Conservation (phyloP, 2,888 invertebrate species). For the Pristionchus mayeri region DNA sequence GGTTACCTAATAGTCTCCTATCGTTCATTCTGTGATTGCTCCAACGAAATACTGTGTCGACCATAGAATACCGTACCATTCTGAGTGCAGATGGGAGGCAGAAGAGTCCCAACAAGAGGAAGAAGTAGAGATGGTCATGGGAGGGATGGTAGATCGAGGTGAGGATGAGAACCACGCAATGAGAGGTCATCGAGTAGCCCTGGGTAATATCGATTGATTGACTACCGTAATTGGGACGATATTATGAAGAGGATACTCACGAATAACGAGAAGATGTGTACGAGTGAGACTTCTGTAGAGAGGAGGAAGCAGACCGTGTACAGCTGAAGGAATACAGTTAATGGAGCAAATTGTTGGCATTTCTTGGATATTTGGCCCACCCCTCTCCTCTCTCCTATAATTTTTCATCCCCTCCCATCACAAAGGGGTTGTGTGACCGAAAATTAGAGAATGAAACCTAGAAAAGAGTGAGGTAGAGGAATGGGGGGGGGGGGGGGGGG, state of each 20-base stretch:
- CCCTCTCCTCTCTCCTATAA: too few relatives aligned
- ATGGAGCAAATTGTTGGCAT: too few relatives aligned
- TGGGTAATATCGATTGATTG: constrained; percentile 44
- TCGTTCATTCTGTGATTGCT: neutral
- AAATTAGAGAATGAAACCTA: too few relatives aligned
- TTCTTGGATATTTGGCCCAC: too few relatives aligned
- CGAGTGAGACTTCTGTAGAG: constrained; percentile 77
- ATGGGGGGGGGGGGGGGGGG: too few relatives aligned
- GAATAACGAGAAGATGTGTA: constrained; percentile 78
- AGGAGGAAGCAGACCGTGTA: constrained; percentile 76
- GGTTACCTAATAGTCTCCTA: neutral
- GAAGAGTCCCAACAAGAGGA: constrained; percentile 77
- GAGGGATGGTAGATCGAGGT: constrained; percentile 78
- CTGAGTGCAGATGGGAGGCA: constrained; percentile 78
- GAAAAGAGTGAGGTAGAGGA: too few relatives aligned
- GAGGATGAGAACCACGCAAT: constrained; percentile 78
- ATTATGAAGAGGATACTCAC: constrained; percentile 70
- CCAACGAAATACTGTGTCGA: too few relatives aligned
- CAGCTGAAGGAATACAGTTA: constrained; percentile 53
- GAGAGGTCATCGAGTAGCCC: constrained; percentile 79
- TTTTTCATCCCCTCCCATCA: too few relatives aligned
- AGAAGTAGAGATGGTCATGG: constrained; percentile 78
- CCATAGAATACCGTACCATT: constrained; percentile 76
- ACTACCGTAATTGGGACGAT: neutral
- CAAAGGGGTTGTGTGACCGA: too few relatives aligned